Base-by-base conservation (phyloP, 2,888 invertebrate genomes). In the Onchidella celtica region DNA sequence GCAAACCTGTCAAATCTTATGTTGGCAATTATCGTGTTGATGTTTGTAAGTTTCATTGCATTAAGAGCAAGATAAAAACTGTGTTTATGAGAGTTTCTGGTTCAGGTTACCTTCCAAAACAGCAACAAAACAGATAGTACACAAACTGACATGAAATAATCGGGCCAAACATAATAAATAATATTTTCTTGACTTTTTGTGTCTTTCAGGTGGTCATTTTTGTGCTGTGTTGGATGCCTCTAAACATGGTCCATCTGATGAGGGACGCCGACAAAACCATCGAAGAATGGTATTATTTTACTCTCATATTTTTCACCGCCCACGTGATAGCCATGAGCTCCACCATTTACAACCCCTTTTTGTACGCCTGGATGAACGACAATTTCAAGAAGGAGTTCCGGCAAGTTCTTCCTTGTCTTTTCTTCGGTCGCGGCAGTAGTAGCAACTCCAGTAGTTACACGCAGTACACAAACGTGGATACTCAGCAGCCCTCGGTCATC, bases 331-430 rank as follows among this genome's bases (percentile, higher is more conserved):
- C 98, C 57, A 97, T 98, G 97, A 97, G 97, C 89, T 97, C 97
- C 81, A 97, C 97, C 1, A 97, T 97, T 93, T 98, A 98, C 94
- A 98, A 98, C 93, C 97, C 97, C 0, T 97, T 98, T 92, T 95
- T 98, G 21, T 98, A 98, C 94, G 98, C 98, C 27, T 98, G 98
- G 97, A 95, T 98, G 93, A 98, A 98, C 93, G 98, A 97, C 87
- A 97, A 97, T 94, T 98, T 98, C 93, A 95, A 97, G 72, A 97
- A 97, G 91, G 97, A 97, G 92, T 97, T 97, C 93, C 96, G 93
- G 84, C 90, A 89, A 34, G 91, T 94, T 3, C 87, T 94, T 40
- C 94, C 94, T 21, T 92, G 90, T 80, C 85, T 92, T n/a, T 92
- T 92, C 80, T 85, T 87, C 21, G 81, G 87, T 11, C 85, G 88